phyloP scores from a whole-genome alignment of 1,140 invertebrate genomes.

The Drosophila pachea region DNA sequence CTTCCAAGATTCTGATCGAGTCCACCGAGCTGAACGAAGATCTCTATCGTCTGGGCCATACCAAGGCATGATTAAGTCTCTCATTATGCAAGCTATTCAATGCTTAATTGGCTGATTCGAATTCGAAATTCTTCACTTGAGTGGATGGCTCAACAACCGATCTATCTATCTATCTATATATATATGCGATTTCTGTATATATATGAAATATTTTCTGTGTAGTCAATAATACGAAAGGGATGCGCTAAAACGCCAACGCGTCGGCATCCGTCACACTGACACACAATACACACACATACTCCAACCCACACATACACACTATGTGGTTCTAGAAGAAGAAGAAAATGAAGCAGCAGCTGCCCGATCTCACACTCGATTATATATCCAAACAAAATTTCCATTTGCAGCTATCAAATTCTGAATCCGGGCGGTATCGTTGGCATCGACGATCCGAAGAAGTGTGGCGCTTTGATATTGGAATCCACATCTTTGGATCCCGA shows the following conservation, averaged over 20 bases:
- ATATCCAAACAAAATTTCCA: slow-evolving; percentile 8
- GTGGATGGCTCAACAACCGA: slow-evolving; percentile 61
- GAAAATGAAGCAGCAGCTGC: neutral
- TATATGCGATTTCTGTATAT: slow-evolving; percentile 4
- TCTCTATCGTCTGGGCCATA: slow-evolving; percentile 93
- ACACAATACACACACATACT: slow-evolving; percentile 16
- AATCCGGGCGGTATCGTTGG: slow-evolving; percentile 94
- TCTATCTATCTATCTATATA: slow-evolving; percentile 24
- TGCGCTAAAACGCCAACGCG: slow-evolving; percentile 55
- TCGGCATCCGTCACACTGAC: slow-evolving; percentile 35
- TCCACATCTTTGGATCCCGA: slow-evolving; percentile 92
- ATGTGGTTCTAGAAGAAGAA: neutral
- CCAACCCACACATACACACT: neutral
- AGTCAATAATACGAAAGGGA: slow-evolving; percentile 62
- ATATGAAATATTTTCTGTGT: slow-evolving; percentile 26
- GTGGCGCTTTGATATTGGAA: slow-evolving; percentile 89
- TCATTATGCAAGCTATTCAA: slow-evolving; percentile 1
- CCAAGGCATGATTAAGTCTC: slow-evolving; percentile 85
- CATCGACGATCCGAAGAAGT: slow-evolving; percentile 90
- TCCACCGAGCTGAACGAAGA: slow-evolving; percentile 87
- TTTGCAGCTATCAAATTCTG: slow-evolving; percentile 96
- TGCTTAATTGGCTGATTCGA: slow-evolving; percentile 45
- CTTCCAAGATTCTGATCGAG: slow-evolving; percentile 86
- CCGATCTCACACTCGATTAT: no score
- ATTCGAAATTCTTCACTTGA: slow-evolving; percentile 64